A percentile compares a stretch with the other conserved stretches of the same genome.
These are phyloP conservation scores for Tragelaphus buxtoni DNA, from an alignment of 2,113 vertebrate species.

Conservation along the genomic window DNA sequence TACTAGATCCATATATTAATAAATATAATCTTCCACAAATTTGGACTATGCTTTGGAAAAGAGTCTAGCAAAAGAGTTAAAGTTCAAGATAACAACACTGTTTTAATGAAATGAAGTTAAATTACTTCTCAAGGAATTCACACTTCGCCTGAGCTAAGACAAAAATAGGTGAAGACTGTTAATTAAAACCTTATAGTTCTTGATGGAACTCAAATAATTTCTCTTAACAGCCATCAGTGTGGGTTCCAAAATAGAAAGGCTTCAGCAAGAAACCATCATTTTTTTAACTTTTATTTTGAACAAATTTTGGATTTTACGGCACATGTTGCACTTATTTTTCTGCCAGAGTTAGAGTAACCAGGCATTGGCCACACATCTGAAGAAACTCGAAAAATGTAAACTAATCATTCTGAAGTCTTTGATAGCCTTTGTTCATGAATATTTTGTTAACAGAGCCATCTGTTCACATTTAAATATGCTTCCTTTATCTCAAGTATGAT, in stretches of 20 bases:
- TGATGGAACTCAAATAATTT: not conserved
- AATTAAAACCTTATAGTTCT: not conserved
- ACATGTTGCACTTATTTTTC: not conserved
- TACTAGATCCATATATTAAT: not conserved
- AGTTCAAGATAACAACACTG: not conserved
- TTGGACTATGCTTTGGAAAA: not conserved
- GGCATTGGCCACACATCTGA: slow-evolving; percentile 22
- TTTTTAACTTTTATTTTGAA: not conserved
- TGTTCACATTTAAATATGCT: slow-evolving; percentile 38
- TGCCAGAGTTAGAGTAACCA: not conserved
- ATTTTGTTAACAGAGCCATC: not conserved
- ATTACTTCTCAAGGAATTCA: not conserved
- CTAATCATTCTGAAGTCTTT: not conserved
- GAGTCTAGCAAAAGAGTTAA: not conserved
- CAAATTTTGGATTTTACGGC: not conserved
- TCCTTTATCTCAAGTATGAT: slow-evolving; percentile 57
- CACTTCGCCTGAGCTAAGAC: not conserved
- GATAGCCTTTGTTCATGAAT: not conserved
- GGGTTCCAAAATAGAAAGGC: not conserved
- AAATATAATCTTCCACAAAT: not conserved
- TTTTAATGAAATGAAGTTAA: not conserved
- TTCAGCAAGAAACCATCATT: not conserved
- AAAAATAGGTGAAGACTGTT: not conserved
- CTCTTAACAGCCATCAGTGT: not conserved
- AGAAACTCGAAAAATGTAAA: slow-evolving; percentile 3